These are phyloP conservation scores for Buteo buteo DNA, from an alignment of 2,113 vertebrate genomes.

Conservation along the genomic window DNA sequence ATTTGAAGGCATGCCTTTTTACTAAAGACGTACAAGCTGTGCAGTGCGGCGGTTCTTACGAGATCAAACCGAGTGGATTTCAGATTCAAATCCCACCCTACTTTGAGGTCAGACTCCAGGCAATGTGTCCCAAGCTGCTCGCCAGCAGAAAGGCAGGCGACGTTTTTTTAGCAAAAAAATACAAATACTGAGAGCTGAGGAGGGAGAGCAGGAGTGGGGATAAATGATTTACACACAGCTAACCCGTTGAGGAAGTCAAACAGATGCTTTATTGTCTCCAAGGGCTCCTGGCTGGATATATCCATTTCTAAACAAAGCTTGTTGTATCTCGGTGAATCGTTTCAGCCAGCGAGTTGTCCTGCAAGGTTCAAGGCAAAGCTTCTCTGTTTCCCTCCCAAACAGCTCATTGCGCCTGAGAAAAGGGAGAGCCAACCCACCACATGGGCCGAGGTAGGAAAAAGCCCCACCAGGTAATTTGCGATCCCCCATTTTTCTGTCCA, in stretches of 20 bases:
- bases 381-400: not conserved
- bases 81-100: slow-evolving; percentile 42
- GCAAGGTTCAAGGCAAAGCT: not conserved
- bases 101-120: slow-evolving; percentile 54
- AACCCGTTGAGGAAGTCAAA: not conserved
- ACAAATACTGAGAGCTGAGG: not conserved
- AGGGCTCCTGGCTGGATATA: not conserved
- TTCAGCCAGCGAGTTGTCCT: not conserved
- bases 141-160: not conserved
- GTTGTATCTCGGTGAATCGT: not conserved
- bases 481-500: not conserved
- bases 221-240: slow-evolving; percentile 15
- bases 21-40: slow-evolving; percentile 42
- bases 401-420: not conserved
- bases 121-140: slow-evolving; percentile 18
- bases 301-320: not conserved
- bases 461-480: not conserved
- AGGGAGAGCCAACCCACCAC: not conserved
- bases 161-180: not conserved
- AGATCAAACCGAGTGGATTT: slow-evolving; percentile 47
- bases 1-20: slow-evolving; percentile 62
- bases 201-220: not conserved
- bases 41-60: not conserved
- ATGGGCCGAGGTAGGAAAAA: not conserved
- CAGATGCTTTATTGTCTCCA: slow-evolving; percentile 13